A percentile compares a stretch with the other conserved stretches of the same genome.
Evolutionary conservation across 2,888 invertebrate species (phyloP).

Genomic region (Notodonta dromedarius): DNA sequence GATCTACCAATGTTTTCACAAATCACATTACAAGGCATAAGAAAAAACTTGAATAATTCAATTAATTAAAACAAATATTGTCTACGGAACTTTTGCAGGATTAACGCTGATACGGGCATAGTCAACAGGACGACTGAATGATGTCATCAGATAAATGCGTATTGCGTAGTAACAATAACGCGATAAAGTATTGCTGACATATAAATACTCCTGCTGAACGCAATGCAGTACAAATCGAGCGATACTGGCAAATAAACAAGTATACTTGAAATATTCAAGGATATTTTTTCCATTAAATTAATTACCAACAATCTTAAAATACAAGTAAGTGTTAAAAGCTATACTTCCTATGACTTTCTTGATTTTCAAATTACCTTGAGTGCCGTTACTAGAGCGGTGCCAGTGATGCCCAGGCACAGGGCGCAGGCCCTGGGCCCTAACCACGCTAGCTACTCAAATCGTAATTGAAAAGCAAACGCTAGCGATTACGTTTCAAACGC

Average conservation of each 20-base stretch:
- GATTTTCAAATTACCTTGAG: background rate
- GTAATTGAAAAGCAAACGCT: too few species aligned
- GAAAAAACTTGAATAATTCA: too few species aligned
- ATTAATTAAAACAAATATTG: too few species aligned
- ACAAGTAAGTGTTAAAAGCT: slow-evolving; percentile 24
- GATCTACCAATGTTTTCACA: too few species aligned
- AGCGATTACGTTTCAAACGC: too few species aligned
- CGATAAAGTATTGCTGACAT: slow-evolving; percentile 13
- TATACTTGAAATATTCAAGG: slow-evolving; percentile 8
- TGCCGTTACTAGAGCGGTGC: too few species aligned
- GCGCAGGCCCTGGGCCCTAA: too few species aligned
- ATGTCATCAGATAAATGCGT: slow-evolving; percentile 1
- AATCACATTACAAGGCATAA: too few species aligned
- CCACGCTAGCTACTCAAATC: too few species aligned
- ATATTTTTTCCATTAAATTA: background rate
- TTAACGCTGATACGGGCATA: background rate
- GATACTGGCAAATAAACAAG: slow-evolving; percentile 12
- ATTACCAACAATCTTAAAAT: background rate
- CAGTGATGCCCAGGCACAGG: too few species aligned
- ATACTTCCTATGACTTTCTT: background rate
- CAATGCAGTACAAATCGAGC: slow-evolving; percentile 18
- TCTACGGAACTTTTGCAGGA: too few species aligned
- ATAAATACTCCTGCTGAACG: slow-evolving; percentile 22
- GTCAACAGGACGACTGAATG: background rate
- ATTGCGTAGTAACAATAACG: slow-evolving; percentile 2